These are phyloP conservation scores for Brachionus paranguensis DNA, from an alignment of 1,140 invertebrate species.

Conservation along the genomic window DNA sequence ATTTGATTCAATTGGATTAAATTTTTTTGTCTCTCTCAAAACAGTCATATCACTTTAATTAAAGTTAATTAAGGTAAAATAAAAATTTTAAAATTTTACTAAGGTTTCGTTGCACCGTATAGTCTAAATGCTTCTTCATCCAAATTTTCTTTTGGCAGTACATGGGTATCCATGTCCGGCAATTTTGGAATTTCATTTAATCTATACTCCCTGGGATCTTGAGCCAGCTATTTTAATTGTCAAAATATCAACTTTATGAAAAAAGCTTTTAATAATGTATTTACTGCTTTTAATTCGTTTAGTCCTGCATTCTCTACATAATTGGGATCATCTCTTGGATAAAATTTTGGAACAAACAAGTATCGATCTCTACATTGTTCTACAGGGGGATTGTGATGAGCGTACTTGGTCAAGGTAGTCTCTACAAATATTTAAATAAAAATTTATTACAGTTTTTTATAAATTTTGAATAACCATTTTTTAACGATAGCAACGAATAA, in stretches of 20 bases:
- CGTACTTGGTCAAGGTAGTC: not conserved
- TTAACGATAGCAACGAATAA: conserved; percentile 1
- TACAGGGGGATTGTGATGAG: not conserved
- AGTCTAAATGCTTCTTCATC: conserved; percentile 31
- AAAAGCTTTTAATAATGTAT: too few relatives aligned
- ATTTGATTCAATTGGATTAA: conserved; percentile 6
- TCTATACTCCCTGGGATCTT: not conserved
- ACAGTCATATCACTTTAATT: conserved; percentile 30
- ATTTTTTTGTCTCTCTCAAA: conserved; percentile 21
- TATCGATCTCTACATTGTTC: conserved; percentile 36
- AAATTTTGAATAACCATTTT: not conserved
- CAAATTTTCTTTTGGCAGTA: conserved; percentile 21
- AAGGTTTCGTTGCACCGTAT: conserved; percentile 4
- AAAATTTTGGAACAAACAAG: conserved; percentile 32
- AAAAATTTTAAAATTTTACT: not conserved
- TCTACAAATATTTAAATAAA: not conserved
- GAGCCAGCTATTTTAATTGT: not conserved
- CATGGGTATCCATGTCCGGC: conserved; percentile 31
- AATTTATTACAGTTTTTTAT: too few relatives aligned
- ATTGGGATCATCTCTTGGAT: conserved; percentile 26
- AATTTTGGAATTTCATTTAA: conserved; percentile 9
- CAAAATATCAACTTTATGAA: too few relatives aligned
- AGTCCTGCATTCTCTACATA: not conserved
- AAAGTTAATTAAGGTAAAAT: not conserved
- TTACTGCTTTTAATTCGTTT: conserved; percentile 1